Conservation (phyloP, 2,113 vertebrate species). For the Pseudopipra pipra region DNA sequence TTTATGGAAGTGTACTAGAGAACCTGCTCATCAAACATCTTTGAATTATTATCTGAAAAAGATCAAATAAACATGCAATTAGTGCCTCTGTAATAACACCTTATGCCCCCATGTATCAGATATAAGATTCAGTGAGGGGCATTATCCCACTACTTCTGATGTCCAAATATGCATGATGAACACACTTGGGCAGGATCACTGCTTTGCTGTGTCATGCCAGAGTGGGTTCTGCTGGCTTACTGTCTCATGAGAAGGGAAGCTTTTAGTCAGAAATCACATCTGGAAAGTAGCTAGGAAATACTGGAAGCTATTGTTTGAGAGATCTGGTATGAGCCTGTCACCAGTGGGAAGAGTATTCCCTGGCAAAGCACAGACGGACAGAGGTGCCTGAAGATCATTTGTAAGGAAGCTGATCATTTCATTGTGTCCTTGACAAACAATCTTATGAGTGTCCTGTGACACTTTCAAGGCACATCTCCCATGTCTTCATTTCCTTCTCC, state of each 20-base stretch:
- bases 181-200: background rate
- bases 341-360: background rate
- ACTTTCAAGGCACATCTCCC: background rate
- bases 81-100: background rate
- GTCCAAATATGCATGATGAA: background rate
- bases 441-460: rapidly evolving
- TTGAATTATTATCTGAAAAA: background rate
- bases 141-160: background rate
- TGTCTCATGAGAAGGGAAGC: background rate
- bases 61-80: background rate
- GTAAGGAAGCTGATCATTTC: background rate
- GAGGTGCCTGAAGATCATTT: background rate
- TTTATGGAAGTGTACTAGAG: background rate
- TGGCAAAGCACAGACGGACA: rapidly evolving
- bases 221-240: background rate
- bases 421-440: background rate
- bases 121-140: background rate
- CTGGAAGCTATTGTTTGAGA: background rate
- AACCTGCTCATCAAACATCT: background rate
- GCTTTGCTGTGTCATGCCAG: background rate
- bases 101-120: background rate
- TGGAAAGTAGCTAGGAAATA: background rate
- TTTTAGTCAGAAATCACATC: background rate
- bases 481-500: background rate
- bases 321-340: background rate